Conservation (phyloP, 2,113 vertebrate species). For the Camelus dromedarius region DNA sequence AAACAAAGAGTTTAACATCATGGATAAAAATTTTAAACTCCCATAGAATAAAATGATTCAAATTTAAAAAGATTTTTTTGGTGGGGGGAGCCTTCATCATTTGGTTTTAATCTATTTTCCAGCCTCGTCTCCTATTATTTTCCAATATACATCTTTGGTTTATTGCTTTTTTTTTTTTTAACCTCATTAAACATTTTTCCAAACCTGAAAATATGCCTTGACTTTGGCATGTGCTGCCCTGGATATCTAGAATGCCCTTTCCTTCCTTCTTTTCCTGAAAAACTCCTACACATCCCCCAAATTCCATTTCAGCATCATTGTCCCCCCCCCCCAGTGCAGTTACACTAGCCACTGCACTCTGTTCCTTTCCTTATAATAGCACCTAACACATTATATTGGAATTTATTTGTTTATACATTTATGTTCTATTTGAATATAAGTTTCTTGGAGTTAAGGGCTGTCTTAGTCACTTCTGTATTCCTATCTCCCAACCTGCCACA, state of each 20-base stretch:
- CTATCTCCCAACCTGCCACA: background rate
- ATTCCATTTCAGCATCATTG: background rate
- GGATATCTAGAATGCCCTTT: background rate
- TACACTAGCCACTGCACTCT: background rate
- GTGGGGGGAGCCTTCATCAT: background rate
- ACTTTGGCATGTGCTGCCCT: background rate
- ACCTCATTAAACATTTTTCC: background rate
- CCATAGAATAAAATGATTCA: background rate
- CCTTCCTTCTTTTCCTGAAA: background rate
- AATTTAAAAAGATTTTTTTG: background rate
- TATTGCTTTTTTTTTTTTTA: background rate
- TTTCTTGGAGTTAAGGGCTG: background rate
- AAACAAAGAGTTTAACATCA: background rate
- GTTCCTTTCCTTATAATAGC: background rate
- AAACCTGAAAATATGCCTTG: background rate
- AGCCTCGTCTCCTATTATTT: background rate
- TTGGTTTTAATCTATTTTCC: background rate
- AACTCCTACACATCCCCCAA: background rate
- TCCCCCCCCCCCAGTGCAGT: rapidly evolving
- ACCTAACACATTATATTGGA: background rate
- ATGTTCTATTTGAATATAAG: background rate
- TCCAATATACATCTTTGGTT: background rate
- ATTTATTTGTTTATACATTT: background rate
- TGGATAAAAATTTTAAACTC: background rate
- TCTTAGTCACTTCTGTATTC: background rate